Evolutionary conservation across 1,140 invertebrate species (phyloP).

Genomic region (Centruroides vittatus): DNA sequence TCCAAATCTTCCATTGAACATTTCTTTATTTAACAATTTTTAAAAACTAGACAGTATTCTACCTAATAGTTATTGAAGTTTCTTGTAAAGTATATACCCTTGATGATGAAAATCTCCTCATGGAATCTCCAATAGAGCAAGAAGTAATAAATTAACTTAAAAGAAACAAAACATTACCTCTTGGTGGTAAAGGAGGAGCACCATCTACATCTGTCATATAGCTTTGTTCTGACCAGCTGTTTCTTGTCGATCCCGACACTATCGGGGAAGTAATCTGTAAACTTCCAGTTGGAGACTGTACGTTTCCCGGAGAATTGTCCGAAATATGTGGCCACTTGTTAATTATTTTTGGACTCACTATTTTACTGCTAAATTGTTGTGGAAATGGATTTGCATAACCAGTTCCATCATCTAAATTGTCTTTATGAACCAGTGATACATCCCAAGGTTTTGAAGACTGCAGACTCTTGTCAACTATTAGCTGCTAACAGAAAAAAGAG

Average conservation of each 20-base stretch:
- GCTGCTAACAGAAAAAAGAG: neutral
- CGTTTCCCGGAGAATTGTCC: slow-evolving; percentile 9
- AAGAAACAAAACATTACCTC: slow-evolving; percentile 35
- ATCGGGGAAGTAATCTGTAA: slow-evolving; percentile 17
- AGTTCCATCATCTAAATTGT: neutral
- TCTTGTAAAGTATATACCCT: too few species aligned
- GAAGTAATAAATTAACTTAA: too few species aligned
- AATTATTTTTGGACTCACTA: slow-evolving; percentile 39
- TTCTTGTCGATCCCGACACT: slow-evolving; percentile 22
- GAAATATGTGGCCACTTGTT: slow-evolving; percentile 27
- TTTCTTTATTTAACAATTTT: too few species aligned
- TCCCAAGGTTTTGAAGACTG: neutral
- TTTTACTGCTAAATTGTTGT: slow-evolving; percentile 34
- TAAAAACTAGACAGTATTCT: too few species aligned
- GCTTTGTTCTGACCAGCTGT: slow-evolving; percentile 41
- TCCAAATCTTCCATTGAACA: too few species aligned
- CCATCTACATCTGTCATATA: slow-evolving; percentile 26
- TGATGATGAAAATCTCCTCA: too few species aligned
- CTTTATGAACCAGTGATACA: neutral
- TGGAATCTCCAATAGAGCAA: too few species aligned
- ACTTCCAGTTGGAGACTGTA: slow-evolving; percentile 30
- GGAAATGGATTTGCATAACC: neutral
- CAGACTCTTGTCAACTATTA: neutral
- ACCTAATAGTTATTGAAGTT: too few species aligned
- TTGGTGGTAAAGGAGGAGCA: slow-evolving; percentile 43